Evolutionary conservation across 1,140 invertebrate species (phyloP).

Genomic region (Teleopsis dalmanni): DNA sequence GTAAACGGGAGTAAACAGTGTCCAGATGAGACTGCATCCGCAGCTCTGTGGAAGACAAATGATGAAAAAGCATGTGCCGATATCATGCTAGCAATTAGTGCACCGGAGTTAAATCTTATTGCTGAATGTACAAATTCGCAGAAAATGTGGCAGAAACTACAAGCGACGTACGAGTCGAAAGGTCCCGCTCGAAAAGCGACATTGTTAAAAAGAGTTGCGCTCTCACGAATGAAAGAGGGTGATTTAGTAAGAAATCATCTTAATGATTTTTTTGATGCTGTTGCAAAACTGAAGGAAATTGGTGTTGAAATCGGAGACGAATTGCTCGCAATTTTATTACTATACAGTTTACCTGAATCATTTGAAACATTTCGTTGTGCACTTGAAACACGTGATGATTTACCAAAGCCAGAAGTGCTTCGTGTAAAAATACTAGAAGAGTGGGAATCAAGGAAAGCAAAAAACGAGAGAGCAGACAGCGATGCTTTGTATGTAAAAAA

Average conservation of each 20-base stretch:
- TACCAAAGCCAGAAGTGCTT: background rate
- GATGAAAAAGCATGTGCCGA: constrained; percentile 1
- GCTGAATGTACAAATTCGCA: constrained; percentile 7
- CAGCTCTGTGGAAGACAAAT: background rate
- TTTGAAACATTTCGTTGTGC: constrained; percentile 5
- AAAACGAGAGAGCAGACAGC: too few relatives aligned
- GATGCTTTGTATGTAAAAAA: too few relatives aligned
- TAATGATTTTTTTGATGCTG: constrained; percentile 21
- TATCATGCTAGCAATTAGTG: background rate
- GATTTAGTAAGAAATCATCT: background rate
- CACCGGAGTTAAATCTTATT: background rate
- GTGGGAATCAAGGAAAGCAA: too few relatives aligned
- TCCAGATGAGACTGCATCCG: constrained; percentile 5
- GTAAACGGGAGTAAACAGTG: constrained; percentile 1
- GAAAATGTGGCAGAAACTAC: constrained; percentile 15
- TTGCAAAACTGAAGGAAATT: constrained; percentile 21
- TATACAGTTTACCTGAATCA: constrained; percentile 21
- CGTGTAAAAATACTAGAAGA: too few relatives aligned
- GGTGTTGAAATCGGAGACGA: constrained; percentile 11
- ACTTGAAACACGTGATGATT: background rate
- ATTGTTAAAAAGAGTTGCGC: background rate
- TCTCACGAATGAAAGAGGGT: background rate
- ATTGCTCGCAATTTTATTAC: constrained; percentile 20
- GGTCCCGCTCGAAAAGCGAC: constrained; percentile 21
- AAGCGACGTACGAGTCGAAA: constrained; percentile 16